Evolutionary conservation across 2,888 invertebrate species (phyloP).

Genomic region (Nomada lathburiana): DNA sequence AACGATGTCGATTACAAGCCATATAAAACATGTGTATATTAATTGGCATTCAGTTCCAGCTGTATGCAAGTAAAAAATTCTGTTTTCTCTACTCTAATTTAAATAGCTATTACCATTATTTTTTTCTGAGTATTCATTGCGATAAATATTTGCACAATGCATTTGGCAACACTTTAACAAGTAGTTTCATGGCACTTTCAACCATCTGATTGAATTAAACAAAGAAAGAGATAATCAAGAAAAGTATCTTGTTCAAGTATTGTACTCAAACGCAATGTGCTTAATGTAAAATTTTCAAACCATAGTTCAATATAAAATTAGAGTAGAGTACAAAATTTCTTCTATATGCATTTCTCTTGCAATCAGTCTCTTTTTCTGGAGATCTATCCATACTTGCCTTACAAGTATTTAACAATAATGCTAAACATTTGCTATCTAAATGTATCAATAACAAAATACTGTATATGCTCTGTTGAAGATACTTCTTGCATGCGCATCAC

Average conservation of each 20-base stretch:
- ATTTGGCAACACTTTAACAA: slow-evolving; percentile 20
- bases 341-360: slow-evolving; percentile 38
- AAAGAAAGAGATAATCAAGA: background rate
- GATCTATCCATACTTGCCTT: slow-evolving; percentile 48
- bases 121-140: slow-evolving; percentile 21
- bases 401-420: slow-evolving; percentile 43
- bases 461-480: slow-evolving; percentile 45
- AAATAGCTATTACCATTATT: slow-evolving; percentile 46
- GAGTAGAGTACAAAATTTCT: slow-evolving; percentile 34
- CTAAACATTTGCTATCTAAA: slow-evolving; percentile 31
- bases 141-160: slow-evolving; percentile 25
- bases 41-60: slow-evolving; percentile 67
- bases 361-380: slow-evolving; percentile 62
- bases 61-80: slow-evolving; percentile 57
- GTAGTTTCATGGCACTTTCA: too few species aligned
- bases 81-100: slow-evolving; percentile 44
- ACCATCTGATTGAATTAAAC: slow-evolving; percentile 5
- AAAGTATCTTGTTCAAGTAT: slow-evolving; percentile 4
- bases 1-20: slow-evolving; percentile 34
- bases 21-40: slow-evolving; percentile 54
- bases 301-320: slow-evolving; percentile 23
- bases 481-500: slow-evolving; percentile 15
- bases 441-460: slow-evolving; percentile 59
- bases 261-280: background rate
- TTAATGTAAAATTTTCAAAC: slow-evolving; percentile 19